A percentile compares a stretch with the other conserved stretches of the same genome.
These are phyloP conservation scores for Ceramica pisi DNA, from an alignment of 2,888 invertebrate genomes.

Conservation along the genomic window DNA sequence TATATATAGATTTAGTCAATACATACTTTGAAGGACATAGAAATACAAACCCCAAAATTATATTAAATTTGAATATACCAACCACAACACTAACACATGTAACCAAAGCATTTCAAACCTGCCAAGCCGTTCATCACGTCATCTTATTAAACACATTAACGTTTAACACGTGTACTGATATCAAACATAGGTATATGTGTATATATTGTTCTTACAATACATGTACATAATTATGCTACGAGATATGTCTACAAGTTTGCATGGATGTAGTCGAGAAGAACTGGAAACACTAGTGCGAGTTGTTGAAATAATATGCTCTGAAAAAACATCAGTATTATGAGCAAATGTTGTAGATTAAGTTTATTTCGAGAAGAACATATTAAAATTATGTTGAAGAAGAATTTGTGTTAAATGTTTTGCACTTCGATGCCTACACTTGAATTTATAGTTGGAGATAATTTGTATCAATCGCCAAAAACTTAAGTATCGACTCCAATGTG, in stretches of 20 bases:
- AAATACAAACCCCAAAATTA: no score
- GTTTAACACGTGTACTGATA: conserved; percentile 44
- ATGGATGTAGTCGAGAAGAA: neutral
- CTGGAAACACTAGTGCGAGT: neutral
- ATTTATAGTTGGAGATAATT: no score
- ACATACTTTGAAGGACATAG: no score
- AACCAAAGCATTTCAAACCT: conserved; percentile 37
- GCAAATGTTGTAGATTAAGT: no score
- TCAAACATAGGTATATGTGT: conserved; percentile 41
- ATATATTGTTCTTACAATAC: conserved; percentile 6
- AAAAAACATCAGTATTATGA: neutral
- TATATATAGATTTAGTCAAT: no score
- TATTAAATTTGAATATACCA: neutral
- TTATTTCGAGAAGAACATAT: no score
- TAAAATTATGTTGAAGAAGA: no score
- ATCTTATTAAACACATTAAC: conserved; percentile 57
- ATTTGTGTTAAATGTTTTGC: no score
- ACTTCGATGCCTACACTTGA: no score
- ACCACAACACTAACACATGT: conserved; percentile 8
- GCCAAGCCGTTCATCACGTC: conserved; percentile 52
- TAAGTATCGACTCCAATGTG: no score
- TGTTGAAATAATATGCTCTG: neutral
- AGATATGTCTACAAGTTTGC: conserved; percentile 2
- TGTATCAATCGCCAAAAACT: no score
- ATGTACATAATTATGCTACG: conserved; percentile 21